Conservation (phyloP, 92 coral and sea anemone genomes). For the Porites divaricata region DNA sequence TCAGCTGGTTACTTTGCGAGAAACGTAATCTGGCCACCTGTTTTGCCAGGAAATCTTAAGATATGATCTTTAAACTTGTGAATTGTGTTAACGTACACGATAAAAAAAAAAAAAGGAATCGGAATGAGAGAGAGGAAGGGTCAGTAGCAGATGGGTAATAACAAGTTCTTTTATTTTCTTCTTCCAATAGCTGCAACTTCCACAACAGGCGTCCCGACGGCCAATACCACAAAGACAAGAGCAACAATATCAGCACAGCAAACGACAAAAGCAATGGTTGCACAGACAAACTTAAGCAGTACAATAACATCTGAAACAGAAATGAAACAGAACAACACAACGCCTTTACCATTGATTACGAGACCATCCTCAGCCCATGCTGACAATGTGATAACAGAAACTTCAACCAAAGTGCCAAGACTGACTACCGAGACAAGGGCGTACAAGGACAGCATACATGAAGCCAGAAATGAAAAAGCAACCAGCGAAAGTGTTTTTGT, state of each 20-base stretch:
- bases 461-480: not conserved
- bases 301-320: not conserved
- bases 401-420: not conserved
- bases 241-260: not conserved
- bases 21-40: too few relatives aligned
- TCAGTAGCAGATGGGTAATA: not conserved
- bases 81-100: too few relatives aligned
- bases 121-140: too few relatives aligned
- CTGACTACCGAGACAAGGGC: not conserved
- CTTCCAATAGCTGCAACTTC: too few relatives aligned
- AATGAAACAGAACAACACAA: not conserved
- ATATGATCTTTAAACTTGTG: too few relatives aligned
- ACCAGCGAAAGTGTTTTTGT: not conserved
- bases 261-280: not conserved
- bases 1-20: too few relatives aligned
- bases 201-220: not conserved
- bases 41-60: too few relatives aligned
- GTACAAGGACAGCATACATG: not conserved
- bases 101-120: too few relatives aligned
- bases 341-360: not conserved
- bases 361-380: not conserved
- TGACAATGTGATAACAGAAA: not conserved
- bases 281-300: not conserved
- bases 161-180: not conserved
- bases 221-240: not conserved